These are phyloP conservation scores for Clanis bilineata DNA, from an alignment of 2,888 invertebrate genomes.

Conservation along the genomic window DNA sequence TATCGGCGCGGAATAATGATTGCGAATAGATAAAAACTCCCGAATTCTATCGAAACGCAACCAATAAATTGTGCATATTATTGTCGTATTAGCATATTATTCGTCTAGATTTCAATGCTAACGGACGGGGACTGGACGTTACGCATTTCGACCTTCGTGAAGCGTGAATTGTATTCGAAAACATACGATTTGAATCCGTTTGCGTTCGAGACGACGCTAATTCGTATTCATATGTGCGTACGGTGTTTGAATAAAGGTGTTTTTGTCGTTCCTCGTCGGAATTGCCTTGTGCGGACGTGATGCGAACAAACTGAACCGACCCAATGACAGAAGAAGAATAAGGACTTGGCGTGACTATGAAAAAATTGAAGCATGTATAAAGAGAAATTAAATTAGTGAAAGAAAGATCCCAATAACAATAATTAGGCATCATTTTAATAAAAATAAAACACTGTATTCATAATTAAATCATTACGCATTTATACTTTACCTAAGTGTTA, in stretches of 20 bases:
- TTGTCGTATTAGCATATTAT: slow-evolving; percentile 6
- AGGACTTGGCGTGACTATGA: too few relatives aligned
- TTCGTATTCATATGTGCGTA: slow-evolving; percentile 67
- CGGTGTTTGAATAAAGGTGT: slow-evolving; percentile 60
- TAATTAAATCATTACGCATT: too few relatives aligned
- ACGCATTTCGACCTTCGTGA: slow-evolving; percentile 59
- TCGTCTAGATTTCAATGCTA: slow-evolving; percentile 14
- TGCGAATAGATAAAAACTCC: slow-evolving; percentile 8
- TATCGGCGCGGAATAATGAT: not conserved
- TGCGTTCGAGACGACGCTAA: slow-evolving; percentile 47
- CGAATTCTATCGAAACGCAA: slow-evolving; percentile 4
- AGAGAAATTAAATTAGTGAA: too few relatives aligned
- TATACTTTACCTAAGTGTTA: too few relatives aligned
- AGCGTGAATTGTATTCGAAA: slow-evolving; percentile 57
- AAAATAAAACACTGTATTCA: too few relatives aligned
- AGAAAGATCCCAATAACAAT: too few relatives aligned
- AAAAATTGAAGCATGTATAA: too few relatives aligned
- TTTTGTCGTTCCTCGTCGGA: slow-evolving; percentile 70
- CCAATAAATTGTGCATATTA: slow-evolving; percentile 5
- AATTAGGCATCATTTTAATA: too few relatives aligned
- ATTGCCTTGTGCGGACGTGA: slow-evolving; percentile 71
- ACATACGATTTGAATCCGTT: slow-evolving; percentile 63
- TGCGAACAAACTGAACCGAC: slow-evolving; percentile 55
- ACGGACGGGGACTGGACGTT: slow-evolving; percentile 35
- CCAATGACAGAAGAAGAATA: too few relatives aligned